A percentile compares a stretch with the other conserved stretches of the same genome.
Conservation (phyloP, 2,888 invertebrate species). For the Euphydryas editha region DNA sequence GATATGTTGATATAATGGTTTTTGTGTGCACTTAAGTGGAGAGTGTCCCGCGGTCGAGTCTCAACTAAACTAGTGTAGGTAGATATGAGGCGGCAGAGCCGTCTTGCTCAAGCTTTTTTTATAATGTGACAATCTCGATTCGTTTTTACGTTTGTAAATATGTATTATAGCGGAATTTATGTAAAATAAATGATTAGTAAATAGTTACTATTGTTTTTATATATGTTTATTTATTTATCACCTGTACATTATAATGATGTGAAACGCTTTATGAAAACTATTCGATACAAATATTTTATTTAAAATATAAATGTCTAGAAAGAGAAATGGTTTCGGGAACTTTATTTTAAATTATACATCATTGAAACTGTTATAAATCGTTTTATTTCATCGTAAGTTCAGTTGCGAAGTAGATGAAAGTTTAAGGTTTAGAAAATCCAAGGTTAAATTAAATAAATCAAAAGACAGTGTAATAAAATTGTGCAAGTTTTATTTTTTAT, state of each 20-base stretch:
- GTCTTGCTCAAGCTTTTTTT: conserved; percentile 75
- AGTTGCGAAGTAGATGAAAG: background rate
- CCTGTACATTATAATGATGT: conserved; percentile 1
- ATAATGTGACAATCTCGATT: conserved; percentile 75
- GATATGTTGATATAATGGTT: conserved; percentile 31
- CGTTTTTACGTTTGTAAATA: conserved; percentile 82
- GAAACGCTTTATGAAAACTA: background rate
- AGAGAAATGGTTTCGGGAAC: background rate
- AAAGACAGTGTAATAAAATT: background rate
- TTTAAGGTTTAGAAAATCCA: background rate
- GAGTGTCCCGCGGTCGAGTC: conserved; percentile 50
- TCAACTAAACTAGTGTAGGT: conserved; percentile 45
- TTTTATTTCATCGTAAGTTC: background rate
- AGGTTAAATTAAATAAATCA: background rate
- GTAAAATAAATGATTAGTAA: conserved; percentile 79
- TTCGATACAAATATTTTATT: background rate
- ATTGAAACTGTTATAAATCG: background rate
- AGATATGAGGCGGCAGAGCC: conserved; percentile 47
- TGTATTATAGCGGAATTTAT: conserved; percentile 83
- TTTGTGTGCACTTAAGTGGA: conserved; percentile 45
- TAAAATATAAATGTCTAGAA: background rate
- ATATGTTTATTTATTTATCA: conserved; percentile 29
- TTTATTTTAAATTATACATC: background rate
- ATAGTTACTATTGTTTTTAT: conserved; percentile 56
- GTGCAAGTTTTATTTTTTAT: background rate